Percentiles rank a stretch among this genome's conserved stretches.
Evolutionary conservation across 92 coral and sea anemone species (phyloP).

Genomic region (Porites evermanni): DNA sequence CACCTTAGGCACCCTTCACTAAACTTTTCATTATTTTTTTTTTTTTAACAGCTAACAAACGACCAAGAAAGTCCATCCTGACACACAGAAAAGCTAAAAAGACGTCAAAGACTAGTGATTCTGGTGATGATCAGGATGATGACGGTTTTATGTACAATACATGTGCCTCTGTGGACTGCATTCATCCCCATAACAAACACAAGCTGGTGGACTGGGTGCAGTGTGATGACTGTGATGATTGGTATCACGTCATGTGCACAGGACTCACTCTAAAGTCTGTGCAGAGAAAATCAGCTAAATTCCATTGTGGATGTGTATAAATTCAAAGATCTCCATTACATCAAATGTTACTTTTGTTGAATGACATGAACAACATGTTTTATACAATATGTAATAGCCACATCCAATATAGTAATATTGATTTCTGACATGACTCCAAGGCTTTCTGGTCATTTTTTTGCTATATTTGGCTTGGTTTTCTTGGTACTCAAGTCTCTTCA

Average conservation of each 20-base stretch:
- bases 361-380: background rate
- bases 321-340: background rate
- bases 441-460: too few relatives aligned
- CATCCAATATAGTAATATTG: too few relatives aligned
- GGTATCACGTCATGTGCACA: conserved; percentile 91
- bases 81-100: background rate
- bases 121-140: background rate
- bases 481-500: too few relatives aligned
- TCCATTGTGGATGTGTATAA: conserved; percentile 92
- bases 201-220: conserved; percentile 89
- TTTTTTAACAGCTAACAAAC: background rate
- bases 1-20: too few relatives aligned
- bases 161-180: conserved; percentile 82
- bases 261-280: conserved; percentile 81
- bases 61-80: conserved; percentile 18
- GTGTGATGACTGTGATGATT: conserved; percentile 87
- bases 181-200: conserved; percentile 72
- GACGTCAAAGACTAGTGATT: background rate
- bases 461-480: too few relatives aligned
- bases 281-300: conserved; percentile 64
- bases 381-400: too few relatives aligned
- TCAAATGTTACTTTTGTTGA: background rate
- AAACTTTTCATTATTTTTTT: background rate
- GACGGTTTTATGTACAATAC: conserved; percentile 44
- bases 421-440: too few relatives aligned